Evolutionary conservation across 53 echinoderm and acorn worm species (phyloP), one percentile per base, ranked within the genome.

Genomic region (Glandiceps talaboti): DNA sequence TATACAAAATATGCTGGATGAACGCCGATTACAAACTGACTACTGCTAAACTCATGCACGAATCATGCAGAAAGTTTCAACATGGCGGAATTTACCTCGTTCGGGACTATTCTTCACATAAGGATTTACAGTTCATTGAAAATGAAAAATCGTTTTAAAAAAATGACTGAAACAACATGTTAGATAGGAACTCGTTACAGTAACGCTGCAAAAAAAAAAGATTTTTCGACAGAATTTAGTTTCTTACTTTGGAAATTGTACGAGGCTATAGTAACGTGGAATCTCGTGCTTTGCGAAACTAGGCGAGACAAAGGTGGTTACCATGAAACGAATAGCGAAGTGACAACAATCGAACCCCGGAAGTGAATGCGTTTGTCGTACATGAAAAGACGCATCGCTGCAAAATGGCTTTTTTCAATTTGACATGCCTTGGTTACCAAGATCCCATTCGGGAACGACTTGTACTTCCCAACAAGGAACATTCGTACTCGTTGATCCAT

Each of bases 401-500:
- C n/a, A 89, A 76, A 1, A 95, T 99, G 99, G 89, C 99, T 32
- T 90, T 89, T 77, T 99, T 99, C 79, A 91, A 99, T 64, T 82
- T 99, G 76, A 99, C 99, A 26, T 77, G 86, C 32, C 80, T 94
- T 29, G 94, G 99, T 28, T 99, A 94, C 30, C 94, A 94, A 78
- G 94, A 94, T 79, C 91, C 91, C 26, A 94, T 97, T 78, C 85
- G 99, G 30, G 89, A 88, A 30, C 93, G 91, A 76, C 85, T 90
- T 76, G 80, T 89, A 73, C 74, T 87, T 74, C 94, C 91, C 0
- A 99, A 94, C 85, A 77, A 87, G 25, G 94, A 91, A 73, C 87
- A 88, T 31, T 82, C 90, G 10, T 99, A 91, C 91, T 87, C 80
- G 30, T 82, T 99, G 29, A 74, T 84, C 26, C 89, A 94, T 72